Evolutionary conservation across 2,888 invertebrate genomes (phyloP), one percentile per base, ranked within the genome.

Genomic region (Bembecia ichneumoniformis): DNA sequence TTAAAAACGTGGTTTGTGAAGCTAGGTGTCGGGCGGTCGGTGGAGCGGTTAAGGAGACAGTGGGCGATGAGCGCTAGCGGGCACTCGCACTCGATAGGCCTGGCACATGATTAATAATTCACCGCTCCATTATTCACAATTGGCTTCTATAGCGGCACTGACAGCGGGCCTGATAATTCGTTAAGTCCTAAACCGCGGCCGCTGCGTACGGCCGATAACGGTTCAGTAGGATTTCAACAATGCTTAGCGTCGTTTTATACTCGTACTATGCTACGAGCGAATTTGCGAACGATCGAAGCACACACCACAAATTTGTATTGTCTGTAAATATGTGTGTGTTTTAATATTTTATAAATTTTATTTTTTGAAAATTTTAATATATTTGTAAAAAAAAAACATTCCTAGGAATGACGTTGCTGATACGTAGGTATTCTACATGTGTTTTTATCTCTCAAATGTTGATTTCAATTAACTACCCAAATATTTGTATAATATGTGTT

Each of bases 181-280:
- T 75, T 79, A 80, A 81, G 76, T 77, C 78, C 63, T 80, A 75
- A 77, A 76, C 75, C 74, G 73, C 69, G 75, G 68, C 70, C 74
- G 72, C 82, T 82, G 82, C 69, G 76, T 74, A 74, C 70, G 66
- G 66, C 64, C 68, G 82, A 82, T 82, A 82, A 79, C 77, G 71
- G 63, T 69, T 68, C 68, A 74, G 74, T 75, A 67, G 71, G 72
- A 74, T 69, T 28, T 74, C 64, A 58, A 71, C 74, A 70, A 74
- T 71, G 70, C 56, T 58, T 58, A 68, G 66, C 67, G 62, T 63
- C 60, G 64, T 62, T 28, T 28, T 28, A 28, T 28, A 28, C 28
- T 28, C 28, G 7, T 28, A 28, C 20, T 63, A 61, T 58, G 53
- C 55, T 56, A 51, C 54, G 57, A 54, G 62, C 52, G 60, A 49